Evolutionary conservation across 2,888 invertebrate species (phyloP).

Genomic region (Latrodectus hesperus): DNA sequence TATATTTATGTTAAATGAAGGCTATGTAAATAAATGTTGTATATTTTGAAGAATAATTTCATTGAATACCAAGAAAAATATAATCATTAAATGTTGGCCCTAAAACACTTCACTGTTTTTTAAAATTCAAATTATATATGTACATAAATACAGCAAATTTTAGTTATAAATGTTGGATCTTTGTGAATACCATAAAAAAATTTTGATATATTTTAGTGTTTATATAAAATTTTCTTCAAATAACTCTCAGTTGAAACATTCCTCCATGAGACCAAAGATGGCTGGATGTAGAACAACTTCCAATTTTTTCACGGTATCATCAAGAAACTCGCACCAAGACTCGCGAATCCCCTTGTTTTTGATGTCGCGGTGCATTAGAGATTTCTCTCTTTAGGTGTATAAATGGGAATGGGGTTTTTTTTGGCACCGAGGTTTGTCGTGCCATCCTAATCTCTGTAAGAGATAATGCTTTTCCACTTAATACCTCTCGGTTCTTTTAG

Average conservation of each 20-base stretch:
- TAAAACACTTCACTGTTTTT: no score
- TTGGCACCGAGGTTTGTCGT: constrained; percentile 38
- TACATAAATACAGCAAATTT: no score
- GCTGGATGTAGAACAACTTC: background rate
- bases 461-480: constrained; percentile 65
- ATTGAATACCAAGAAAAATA: no score
- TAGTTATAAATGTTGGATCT: background rate
- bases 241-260: background rate
- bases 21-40: no score
- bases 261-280: constrained; percentile 7
- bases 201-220: background rate
- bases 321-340: constrained; percentile 13
- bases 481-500: constrained; percentile 36
- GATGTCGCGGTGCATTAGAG: constrained; percentile 53
- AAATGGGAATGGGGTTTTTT: constrained; percentile 51
- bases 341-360: constrained; percentile 39
- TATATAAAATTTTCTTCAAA: background rate
- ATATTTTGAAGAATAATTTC: no score
- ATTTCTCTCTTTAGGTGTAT: constrained; percentile 49
- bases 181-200: background rate
- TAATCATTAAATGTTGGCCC: no score
- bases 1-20: no score
- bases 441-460: constrained; percentile 49
- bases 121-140: no score
- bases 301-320: constrained; percentile 15